Percentiles rank a stretch among this genome's conserved stretches.
Conservation (phyloP, 2,797 vertebrate species). For the Pipistrellus nathusii region DNA sequence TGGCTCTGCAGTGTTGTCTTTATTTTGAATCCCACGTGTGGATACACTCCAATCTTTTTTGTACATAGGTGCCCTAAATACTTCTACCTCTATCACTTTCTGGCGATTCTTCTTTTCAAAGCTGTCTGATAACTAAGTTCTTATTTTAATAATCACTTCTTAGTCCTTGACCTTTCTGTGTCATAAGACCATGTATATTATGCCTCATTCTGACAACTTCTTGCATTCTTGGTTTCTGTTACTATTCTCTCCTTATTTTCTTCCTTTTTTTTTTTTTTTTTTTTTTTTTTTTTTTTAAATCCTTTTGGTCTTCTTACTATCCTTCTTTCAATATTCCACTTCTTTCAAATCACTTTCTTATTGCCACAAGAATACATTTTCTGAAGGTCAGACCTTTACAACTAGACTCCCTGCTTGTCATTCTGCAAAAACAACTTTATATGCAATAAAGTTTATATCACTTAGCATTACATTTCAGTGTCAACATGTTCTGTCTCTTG, state of each 20-base stretch:
- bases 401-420: not conserved
- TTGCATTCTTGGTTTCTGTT: not conserved
- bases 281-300: constrained; percentile 20
- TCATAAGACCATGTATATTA: not conserved
- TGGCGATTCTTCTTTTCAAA: not conserved
- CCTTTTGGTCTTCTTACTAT: not conserved
- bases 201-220: not conserved
- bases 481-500: not conserved
- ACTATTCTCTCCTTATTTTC: not conserved
- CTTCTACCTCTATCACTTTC: not conserved
- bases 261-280: not conserved
- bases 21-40: not conserved
- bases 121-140: not conserved
- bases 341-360: not conserved
- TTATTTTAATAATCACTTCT: not conserved
- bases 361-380: not conserved
- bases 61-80: no score
- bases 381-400: not conserved
- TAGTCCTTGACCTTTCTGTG: not conserved
- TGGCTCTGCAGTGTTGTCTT: not conserved
- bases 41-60: not conserved
- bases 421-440: not conserved
- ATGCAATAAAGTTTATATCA: not conserved
- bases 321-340: not conserved
- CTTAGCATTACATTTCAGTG: not conserved